These are phyloP conservation scores for Montipora capitata DNA, from an alignment of 92 coral and sea anemone species.

Conservation along the genomic window DNA sequence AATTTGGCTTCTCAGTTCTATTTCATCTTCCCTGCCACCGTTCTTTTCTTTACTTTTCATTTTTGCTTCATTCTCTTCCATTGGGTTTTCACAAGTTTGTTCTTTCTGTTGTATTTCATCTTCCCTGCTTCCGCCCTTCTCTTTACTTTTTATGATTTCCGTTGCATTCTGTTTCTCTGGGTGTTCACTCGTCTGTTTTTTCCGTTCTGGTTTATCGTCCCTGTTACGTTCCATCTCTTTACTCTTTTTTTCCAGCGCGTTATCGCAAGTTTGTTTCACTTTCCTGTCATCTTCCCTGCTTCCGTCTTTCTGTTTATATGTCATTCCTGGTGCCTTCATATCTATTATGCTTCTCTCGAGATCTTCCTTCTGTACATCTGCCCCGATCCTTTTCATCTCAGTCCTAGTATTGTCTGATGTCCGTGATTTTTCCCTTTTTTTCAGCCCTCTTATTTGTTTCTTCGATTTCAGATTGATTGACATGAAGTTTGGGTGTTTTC, in stretches of 20 bases:
- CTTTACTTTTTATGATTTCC: background rate
- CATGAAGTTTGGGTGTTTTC: background rate
- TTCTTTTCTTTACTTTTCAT: background rate
- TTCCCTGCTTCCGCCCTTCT: background rate
- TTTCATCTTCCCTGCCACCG: conserved; percentile 1
- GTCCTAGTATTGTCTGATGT: conserved; percentile 4
- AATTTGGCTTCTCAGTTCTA: background rate
- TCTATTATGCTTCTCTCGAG: background rate
- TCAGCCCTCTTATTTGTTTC: conserved; percentile 18
- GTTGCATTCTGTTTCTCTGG: too few relatives aligned
- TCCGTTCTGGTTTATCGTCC: background rate
- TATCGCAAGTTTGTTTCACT: too few relatives aligned
- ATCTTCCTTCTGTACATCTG: background rate
- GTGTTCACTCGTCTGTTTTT: background rate
- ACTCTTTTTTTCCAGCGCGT: too few relatives aligned
- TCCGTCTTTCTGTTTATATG: background rate
- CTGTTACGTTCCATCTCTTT: background rate
- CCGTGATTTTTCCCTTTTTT: background rate
- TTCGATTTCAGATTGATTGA: conserved; percentile 9
- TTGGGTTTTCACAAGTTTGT: background rate
- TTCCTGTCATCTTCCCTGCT: background rate
- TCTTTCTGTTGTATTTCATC: background rate
- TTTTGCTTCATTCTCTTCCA: background rate
- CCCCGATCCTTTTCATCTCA: background rate
- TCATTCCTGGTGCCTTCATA: background rate